These are phyloP conservation scores for Leptodactylus fallax DNA, from an alignment of 2,797 vertebrate genomes.

Conservation along the genomic window DNA sequence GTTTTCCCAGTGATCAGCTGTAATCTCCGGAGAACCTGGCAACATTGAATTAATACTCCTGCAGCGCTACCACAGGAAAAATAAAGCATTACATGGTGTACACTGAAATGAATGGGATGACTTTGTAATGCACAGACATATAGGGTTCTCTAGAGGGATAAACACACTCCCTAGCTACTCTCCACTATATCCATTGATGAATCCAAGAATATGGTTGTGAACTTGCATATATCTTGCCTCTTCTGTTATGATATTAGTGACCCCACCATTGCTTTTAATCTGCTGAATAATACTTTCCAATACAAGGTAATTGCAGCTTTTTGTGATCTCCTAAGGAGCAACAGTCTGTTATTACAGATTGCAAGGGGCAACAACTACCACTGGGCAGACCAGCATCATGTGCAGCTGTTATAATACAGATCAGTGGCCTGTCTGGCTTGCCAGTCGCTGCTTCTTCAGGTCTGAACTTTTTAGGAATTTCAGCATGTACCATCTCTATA, in stretches of 20 bases:
- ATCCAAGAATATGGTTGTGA: neutral
- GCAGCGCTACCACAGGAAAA: neutral
- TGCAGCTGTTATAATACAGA: neutral
- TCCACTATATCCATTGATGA: neutral
- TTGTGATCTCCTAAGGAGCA: neutral
- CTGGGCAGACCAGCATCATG: neutral
- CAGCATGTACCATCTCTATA: constrained; percentile 2
- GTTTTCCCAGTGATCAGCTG: neutral
- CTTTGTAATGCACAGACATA: neutral
- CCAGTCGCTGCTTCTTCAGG: neutral
- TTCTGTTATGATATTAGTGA: neutral
- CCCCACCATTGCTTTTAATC: neutral
- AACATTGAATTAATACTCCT: no score
- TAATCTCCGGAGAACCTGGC: neutral
- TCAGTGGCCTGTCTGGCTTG: neutral
- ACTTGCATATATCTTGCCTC: no score
- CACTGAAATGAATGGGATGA: neutral
- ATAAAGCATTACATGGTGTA: neutral
- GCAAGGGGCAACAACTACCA: neutral
- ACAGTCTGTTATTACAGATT: neutral
- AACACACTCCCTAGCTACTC: neutral
- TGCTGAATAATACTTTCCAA: neutral
- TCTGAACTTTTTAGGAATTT: neutral
- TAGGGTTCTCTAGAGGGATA: no score
- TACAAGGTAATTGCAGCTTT: neutral